Evolutionary conservation across 2,797 vertebrate species (phyloP).

Genomic region (Sebastes steindachneri): DNA sequence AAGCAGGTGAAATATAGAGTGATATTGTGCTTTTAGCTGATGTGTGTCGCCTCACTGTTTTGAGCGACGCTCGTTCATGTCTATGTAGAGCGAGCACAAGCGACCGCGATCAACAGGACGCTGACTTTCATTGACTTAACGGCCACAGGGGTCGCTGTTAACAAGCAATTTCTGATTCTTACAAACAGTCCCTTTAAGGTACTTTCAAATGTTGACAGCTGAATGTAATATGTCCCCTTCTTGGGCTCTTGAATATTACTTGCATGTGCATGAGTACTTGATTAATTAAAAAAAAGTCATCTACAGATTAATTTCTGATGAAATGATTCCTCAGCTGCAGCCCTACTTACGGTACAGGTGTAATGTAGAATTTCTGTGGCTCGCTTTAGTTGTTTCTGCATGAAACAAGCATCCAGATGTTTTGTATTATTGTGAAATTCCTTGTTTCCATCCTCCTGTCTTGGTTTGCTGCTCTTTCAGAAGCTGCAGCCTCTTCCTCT

Average conservation of each 20-base stretch:
- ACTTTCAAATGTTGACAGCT: not conserved
- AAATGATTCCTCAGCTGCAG: not conserved
- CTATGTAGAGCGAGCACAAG: no score
- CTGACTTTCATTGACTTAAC: no score
- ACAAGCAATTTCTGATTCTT: no score
- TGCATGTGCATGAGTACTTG: not conserved
- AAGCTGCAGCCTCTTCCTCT: not conserved
- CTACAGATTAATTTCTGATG: not conserved
- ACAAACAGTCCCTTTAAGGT: no score
- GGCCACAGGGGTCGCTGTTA: no score
- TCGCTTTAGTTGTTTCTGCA: not conserved
- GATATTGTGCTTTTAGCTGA: no score
- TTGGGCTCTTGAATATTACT: not conserved
- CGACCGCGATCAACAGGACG: no score
- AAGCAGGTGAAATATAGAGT: no score
- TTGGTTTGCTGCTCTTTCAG: not conserved
- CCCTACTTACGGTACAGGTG: not conserved
- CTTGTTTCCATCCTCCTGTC: not conserved
- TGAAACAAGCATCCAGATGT: not conserved
- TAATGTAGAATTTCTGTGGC: not conserved
- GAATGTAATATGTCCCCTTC: not conserved
- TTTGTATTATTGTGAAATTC: not conserved
- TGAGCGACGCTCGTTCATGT: no score
- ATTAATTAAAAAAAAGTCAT: not conserved
- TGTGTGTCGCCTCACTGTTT: no score